These are phyloP conservation scores for Anas platyrhynchos DNA, from an alignment of 2,113 vertebrate genomes.

Conservation along the genomic window DNA sequence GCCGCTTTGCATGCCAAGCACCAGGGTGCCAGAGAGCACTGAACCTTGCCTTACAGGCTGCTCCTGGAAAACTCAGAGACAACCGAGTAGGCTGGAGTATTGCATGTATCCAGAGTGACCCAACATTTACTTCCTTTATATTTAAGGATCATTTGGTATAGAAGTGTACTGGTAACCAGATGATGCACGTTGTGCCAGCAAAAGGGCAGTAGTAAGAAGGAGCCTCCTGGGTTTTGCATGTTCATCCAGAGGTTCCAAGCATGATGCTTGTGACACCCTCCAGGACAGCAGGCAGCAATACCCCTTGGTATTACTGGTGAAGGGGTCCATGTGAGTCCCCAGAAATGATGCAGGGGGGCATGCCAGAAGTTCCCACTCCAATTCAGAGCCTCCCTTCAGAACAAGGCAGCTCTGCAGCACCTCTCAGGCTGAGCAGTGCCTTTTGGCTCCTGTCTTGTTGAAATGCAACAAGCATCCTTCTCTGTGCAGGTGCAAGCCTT, in stretches of 20 bases:
- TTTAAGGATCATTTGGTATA: neutral
- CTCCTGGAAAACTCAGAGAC: neutral
- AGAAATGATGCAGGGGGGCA: accelerated
- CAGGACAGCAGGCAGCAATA: neutral
- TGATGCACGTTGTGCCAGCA: neutral
- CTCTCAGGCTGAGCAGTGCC: neutral
- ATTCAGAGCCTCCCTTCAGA: neutral
- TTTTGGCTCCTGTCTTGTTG: neutral
- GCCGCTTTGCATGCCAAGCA: neutral
- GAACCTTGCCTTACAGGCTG: neutral
- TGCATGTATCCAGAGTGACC: neutral
- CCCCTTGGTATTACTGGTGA: too few species aligned
- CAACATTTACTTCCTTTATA: neutral
- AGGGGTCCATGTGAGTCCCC: neutral
- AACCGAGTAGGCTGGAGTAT: neutral
- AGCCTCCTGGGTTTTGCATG: neutral
- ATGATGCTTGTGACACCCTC: neutral
- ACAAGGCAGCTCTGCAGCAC: neutral
- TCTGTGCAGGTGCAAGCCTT: neutral
- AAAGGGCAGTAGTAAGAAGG: neutral
- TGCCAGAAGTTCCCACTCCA: neutral
- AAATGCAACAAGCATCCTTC: slow-evolving; percentile 33
- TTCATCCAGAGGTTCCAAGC: neutral
- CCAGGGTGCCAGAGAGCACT: neutral
- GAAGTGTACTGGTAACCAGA: too few species aligned